Base-by-base conservation (phyloP, 2,113 vertebrate genomes). In the Cavia aperea region DNA sequence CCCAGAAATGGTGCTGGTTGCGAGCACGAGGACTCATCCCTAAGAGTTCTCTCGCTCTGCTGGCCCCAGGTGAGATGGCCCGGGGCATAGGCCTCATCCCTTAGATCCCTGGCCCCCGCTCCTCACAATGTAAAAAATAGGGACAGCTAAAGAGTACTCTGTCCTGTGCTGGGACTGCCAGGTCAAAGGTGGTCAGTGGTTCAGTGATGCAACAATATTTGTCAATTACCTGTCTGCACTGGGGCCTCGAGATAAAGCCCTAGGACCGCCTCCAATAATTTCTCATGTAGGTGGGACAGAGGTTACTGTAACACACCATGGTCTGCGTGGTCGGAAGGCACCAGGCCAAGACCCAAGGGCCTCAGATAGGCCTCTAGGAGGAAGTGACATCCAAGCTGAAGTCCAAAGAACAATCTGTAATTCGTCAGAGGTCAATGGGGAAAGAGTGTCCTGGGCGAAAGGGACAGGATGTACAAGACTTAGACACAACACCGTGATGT, bases 331-430 rank as follows among this genome's bases (percentile, higher is more conserved):
- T 77, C 73, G 49, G 51, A 39, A 86, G 92, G 49, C 66, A 39
- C 51, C 51, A 19, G 24, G 36, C 43, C 43, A 72, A 65, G 39
- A 72, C 62, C 24, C 12, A 33, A n/a, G 29, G 11, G 6, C 10
- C 54, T 49, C 54, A 23, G 29, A 62, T 46, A 56, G 65, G 24
- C 33, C 11, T 7, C 1, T 9, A 43, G 26, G 93, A 73, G 36
- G 68, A 68, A 73, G 23, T 18, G 39, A 78, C 9, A 0, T 33
- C 73, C 75, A 8, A 9, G n/a, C 60, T 43, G n/a, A 70, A 58
- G 49, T 39, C 54, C 83, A 63, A 36, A 58, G 81, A 84, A 89
- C 39, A n/a, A 31, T 56, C 72, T 84, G n/a, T 84, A 36, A 81
- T 49, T 62, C 7, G 19, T 1, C 11, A 19, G 29, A 15, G 12